Percentiles rank a stretch among this genome's conserved stretches.
phyloP scores from a whole-genome alignment of 1,140 invertebrate genomes.

The Antheraea mylitta region DNA sequence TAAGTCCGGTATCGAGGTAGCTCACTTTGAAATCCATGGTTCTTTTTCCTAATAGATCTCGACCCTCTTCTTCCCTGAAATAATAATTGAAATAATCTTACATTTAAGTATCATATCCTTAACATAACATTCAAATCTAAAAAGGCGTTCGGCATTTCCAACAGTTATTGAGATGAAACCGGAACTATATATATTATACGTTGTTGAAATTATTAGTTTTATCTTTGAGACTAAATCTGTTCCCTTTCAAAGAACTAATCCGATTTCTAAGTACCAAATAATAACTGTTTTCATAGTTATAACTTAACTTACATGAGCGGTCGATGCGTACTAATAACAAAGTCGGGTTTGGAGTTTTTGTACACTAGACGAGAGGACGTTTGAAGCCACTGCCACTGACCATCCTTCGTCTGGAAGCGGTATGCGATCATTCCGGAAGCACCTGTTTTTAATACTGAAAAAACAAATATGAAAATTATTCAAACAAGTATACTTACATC shows the following conservation, averaged over 20 bases:
- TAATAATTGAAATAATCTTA: constrained; percentile 1
- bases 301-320: constrained; percentile 92
- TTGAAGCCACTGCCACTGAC: constrained; percentile 98
- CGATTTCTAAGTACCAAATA: background rate
- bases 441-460: constrained; percentile 97
- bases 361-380: constrained; percentile 98
- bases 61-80: constrained; percentile 97
- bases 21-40: constrained; percentile 99
- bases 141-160: too few species aligned
- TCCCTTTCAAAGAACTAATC: background rate
- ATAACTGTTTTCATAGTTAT: background rate
- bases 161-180: too few species aligned
- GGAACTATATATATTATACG: too few species aligned
- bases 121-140: too few species aligned
- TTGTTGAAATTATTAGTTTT: too few species aligned
- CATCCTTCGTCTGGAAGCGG: constrained; percentile 95
- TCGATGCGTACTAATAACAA: constrained; percentile 98
- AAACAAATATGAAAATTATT: constrained; percentile 33
- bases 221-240: too few species aligned
- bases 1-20: constrained; percentile 95
- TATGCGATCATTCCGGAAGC: constrained; percentile 99
- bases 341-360: constrained; percentile 99
- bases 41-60: constrained; percentile 96
- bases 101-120: too few species aligned
- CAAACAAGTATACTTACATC: too few species aligned